phyloP scores from a whole-genome alignment of 30 jellyfish, hydroid and myxozoan species.

The Aurelia aurita complex sp. Pacific region DNA sequence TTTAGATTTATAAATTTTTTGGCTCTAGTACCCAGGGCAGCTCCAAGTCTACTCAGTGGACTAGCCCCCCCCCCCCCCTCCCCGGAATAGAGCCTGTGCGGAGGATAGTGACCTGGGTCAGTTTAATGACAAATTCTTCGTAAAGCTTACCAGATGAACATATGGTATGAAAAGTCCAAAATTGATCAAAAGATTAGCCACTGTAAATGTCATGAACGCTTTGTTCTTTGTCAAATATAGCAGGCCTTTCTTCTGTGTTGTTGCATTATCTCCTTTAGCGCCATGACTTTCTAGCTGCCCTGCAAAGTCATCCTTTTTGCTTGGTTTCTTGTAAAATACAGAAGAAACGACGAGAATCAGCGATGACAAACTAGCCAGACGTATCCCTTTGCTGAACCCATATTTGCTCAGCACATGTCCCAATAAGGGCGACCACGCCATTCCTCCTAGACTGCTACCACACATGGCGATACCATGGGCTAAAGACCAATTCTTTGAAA shows the following conservation, averaged over 20 bases:
- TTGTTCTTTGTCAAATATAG: conserved; percentile 51
- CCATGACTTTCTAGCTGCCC: not conserved
- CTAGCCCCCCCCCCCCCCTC: too few species aligned
- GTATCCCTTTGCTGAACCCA: conserved; percentile 63
- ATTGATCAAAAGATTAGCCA: conserved; percentile 35
- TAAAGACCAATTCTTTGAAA: conserved; percentile 54
- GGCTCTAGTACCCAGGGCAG: too few species aligned
- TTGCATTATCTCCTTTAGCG: not conserved
- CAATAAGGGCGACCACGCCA: conserved; percentile 69
- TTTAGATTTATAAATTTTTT: too few species aligned
- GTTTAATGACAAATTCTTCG: too few species aligned
- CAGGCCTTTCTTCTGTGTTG: not conserved
- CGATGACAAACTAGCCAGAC: conserved; percentile 45
- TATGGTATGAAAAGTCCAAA: conserved; percentile 75
- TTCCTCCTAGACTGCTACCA: conserved; percentile 78
- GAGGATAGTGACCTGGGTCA: too few species aligned
- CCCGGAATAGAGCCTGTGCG: too few species aligned
- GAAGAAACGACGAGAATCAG: conserved; percentile 51
- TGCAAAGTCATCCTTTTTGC: conserved; percentile 18
- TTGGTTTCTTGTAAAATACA: conserved; percentile 61
- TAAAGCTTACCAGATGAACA: conserved; percentile 77
- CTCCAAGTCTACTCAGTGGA: too few species aligned
- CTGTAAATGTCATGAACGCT: conserved; percentile 38
- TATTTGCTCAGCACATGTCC: conserved; percentile 33
- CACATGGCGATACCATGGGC: conserved; percentile 80